phyloP scores from a whole-genome alignment of 2,888 invertebrate genomes.

The Epistrophella euchroma region DNA sequence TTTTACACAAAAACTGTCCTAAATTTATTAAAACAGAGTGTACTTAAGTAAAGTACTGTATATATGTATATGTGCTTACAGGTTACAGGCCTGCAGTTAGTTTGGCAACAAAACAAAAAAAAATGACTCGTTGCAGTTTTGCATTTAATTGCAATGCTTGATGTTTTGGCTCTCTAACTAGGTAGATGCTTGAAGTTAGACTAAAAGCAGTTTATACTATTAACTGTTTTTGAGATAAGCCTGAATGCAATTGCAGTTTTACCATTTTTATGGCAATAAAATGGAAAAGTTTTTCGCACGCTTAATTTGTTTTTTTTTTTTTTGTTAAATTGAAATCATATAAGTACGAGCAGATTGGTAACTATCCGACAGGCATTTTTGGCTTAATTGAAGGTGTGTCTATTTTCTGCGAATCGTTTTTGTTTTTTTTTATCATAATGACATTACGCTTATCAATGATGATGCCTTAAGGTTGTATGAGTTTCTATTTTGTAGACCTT shows the following conservation, averaged over 20 bases:
- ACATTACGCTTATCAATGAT: neutral
- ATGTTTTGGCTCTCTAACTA: constrained; percentile 31
- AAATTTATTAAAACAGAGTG: constrained; percentile 1
- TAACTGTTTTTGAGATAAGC: constrained; percentile 39
- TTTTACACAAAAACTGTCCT: neutral
- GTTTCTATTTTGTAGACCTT: neutral
- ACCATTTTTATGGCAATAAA: constrained; percentile 23
- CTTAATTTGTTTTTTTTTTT: constrained; percentile 33
- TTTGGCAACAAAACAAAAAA: constrained; percentile 4
- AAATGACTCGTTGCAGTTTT: constrained; percentile 67
- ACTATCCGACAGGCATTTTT: constrained; percentile 18
- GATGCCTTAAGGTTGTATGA: neutral
- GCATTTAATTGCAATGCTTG: constrained; percentile 68
- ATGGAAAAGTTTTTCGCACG: constrained; percentile 51
- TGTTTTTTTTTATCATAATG: constrained; percentile 2
- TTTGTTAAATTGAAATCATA: constrained; percentile 40
- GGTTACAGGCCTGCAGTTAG: neutral
- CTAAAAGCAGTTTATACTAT: constrained; percentile 42
- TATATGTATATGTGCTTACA: too few relatives aligned
- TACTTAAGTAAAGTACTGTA: neutral
- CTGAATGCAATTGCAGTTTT: constrained; percentile 13
- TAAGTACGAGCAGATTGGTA: neutral
- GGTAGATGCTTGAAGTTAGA: constrained; percentile 41
- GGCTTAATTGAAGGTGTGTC: constrained; percentile 20
- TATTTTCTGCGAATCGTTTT: constrained; percentile 15